These are phyloP conservation scores for Platyscapa corneri DNA, from an alignment of 1,140 invertebrate genomes.

Conservation along the genomic window DNA sequence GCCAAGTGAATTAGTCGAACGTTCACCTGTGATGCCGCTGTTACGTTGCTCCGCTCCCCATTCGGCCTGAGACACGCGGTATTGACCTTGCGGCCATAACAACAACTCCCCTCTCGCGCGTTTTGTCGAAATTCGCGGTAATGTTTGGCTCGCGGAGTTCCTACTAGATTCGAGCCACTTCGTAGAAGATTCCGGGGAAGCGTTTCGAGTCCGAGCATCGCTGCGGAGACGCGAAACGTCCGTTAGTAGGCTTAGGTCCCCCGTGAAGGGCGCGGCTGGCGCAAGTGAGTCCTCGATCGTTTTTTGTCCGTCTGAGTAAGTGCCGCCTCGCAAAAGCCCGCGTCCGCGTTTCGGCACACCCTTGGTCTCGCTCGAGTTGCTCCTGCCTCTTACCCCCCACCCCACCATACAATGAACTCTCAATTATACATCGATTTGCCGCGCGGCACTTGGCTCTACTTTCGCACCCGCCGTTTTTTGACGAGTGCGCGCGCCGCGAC, in stretches of 20 bases:
- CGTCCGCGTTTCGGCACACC: conserved; percentile 4
- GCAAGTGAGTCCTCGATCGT: not conserved
- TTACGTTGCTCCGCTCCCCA: too few relatives aligned
- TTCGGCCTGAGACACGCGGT: too few relatives aligned
- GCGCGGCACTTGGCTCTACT: not conserved
- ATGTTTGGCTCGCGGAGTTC: too few relatives aligned
- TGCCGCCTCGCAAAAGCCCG: conserved; percentile 25
- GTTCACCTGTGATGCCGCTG: too few relatives aligned
- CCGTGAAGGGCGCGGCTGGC: too few relatives aligned
- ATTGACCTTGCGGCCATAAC: too few relatives aligned
- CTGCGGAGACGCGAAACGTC: not conserved
- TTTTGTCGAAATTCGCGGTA: too few relatives aligned
- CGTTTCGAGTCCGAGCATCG: not conserved
- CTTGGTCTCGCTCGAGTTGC: not conserved
- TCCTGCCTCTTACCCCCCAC: not conserved
- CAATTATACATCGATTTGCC: conserved; percentile 47
- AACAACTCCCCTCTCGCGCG: too few relatives aligned
- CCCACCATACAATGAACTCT: conserved; percentile 32
- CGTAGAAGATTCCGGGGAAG: too few relatives aligned
- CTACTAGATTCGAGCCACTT: too few relatives aligned
- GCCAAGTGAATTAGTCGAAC: too few relatives aligned
- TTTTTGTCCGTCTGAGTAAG: not conserved
- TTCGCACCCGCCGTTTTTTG: not conserved
- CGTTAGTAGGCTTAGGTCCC: too few relatives aligned
- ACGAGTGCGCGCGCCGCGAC: not conserved